These are phyloP conservation scores for Cherax destructor DNA, from an alignment of 1,140 invertebrate species.

Conservation along the genomic window DNA sequence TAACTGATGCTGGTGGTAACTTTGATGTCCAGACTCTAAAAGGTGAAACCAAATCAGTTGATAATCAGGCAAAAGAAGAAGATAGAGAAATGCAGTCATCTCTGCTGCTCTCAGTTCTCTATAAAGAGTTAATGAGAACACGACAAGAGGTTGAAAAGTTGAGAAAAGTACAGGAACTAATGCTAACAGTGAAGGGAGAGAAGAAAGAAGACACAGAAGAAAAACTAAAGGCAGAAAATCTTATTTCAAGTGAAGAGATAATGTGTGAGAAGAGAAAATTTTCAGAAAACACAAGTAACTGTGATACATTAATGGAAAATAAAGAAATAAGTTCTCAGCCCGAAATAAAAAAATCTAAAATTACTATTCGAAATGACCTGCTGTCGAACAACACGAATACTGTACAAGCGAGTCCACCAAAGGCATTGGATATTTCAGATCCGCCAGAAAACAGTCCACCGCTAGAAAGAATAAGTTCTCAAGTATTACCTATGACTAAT, in stretches of 20 bases:
- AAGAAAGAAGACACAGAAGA: constrained; percentile 41
- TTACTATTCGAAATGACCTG: constrained; percentile 56
- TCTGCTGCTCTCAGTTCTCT: constrained; percentile 30
- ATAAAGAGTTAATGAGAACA: constrained; percentile 57
- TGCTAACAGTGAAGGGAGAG: constrained; percentile 58
- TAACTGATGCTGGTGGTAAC: not conserved
- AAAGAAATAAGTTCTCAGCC: not conserved
- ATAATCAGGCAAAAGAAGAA: constrained; percentile 15
- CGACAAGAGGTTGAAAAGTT: constrained; percentile 57
- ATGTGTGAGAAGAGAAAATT: constrained; percentile 42
- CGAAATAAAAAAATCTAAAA: constrained; percentile 46
- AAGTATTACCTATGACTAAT: not conserved
- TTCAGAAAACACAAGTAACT: not conserved
- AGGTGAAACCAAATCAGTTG: constrained; percentile 14
- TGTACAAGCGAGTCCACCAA: not conserved
- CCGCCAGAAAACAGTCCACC: not conserved
- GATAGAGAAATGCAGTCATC: constrained; percentile 47
- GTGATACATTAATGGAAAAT: constrained; percentile 7
- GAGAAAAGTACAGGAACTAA: constrained; percentile 52
- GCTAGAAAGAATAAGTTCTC: not conserved
- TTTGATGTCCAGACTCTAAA: constrained; percentile 31
- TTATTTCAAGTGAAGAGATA: not conserved
- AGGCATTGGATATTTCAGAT: constrained; percentile 11
- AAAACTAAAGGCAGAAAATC: not conserved
- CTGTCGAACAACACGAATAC: not conserved